phyloP scores from a whole-genome alignment of 2,797 vertebrate species.

The Anguilla megastoma region DNA sequence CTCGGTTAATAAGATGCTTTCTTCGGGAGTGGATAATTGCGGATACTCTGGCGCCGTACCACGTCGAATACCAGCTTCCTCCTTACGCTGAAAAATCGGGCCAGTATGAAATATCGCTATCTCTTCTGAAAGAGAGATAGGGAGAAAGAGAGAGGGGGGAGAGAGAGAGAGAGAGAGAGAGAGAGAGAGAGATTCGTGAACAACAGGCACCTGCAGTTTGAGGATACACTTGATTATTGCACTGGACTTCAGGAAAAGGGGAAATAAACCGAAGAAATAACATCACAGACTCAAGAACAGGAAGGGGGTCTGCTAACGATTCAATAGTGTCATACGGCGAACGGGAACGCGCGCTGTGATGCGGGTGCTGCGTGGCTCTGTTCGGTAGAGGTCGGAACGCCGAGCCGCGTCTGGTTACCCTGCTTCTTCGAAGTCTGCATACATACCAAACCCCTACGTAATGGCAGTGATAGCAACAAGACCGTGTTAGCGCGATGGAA shows the following conservation, averaged over 20 bases:
- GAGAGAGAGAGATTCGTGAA: conserved; percentile 16
- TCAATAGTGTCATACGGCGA: conserved; percentile 11
- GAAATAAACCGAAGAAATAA: conserved; percentile 15
- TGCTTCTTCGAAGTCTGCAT: background rate
- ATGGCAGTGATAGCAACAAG: background rate
- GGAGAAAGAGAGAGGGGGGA: conserved; percentile 28
- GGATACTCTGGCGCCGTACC: background rate
- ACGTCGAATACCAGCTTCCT: conserved; percentile 4
- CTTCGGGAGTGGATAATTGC: conserved; percentile 20
- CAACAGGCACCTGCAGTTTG: background rate
- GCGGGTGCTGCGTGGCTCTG: background rate
- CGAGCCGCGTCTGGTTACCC: background rate
- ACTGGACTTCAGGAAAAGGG: conserved; percentile 10
- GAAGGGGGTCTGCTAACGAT: background rate
- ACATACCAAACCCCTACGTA: background rate
- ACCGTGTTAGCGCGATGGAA: background rate
- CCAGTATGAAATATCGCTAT: background rate
- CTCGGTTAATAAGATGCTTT: conserved; percentile 22
- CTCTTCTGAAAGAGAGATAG: background rate
- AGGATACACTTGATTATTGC: conserved; percentile 12
- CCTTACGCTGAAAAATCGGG: conserved; percentile 23
- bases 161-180: conserved; percentile 31
- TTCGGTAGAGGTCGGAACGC: background rate
- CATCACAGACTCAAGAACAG: background rate
- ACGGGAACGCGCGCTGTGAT: background rate